Conservation (phyloP, 1,140 invertebrate species). For the Hermetia illucens region DNA sequence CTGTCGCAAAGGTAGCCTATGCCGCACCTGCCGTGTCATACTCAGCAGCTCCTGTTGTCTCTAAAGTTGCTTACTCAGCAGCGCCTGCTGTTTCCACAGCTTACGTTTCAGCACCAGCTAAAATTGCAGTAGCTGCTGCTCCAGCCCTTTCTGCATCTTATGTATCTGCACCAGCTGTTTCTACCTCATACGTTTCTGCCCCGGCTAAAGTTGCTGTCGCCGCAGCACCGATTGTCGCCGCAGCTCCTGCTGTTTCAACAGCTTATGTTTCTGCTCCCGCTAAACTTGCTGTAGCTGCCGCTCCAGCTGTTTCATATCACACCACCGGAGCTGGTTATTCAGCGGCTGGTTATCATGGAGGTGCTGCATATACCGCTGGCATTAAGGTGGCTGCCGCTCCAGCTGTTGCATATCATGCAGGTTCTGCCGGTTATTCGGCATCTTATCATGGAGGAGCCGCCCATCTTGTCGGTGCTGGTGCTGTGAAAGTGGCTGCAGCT, state of each 20-base stretch:
- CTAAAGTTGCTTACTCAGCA: slow-evolving; percentile 3
- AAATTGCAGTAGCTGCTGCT: slow-evolving; percentile 3
- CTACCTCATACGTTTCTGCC: slow-evolving; percentile 6
- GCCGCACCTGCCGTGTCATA: not conserved
- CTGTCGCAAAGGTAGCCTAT: slow-evolving; percentile 3
- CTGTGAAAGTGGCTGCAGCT: not conserved
- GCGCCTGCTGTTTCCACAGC: slow-evolving; percentile 8
- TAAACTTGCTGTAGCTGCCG: slow-evolving; percentile 21
- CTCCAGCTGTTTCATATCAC: slow-evolving; percentile 15
- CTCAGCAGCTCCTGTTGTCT: slow-evolving; percentile 2
- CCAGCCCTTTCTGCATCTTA: not conserved
- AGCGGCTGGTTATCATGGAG: slow-evolving; percentile 17
- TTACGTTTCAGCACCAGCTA: slow-evolving; percentile 6
- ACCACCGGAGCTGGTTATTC: too few relatives aligned
- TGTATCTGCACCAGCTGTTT: not conserved
- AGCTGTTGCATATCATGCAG: not conserved
- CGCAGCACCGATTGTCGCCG: slow-evolving; percentile 6
- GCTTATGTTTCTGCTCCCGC: too few relatives aligned
- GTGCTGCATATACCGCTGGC: slow-evolving; percentile 9
- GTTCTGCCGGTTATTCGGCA: not conserved
- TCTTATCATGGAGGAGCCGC: slow-evolving; percentile 1
- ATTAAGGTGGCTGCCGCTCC: not conserved
- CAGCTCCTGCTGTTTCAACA: slow-evolving; percentile 24
- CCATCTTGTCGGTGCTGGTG: not conserved
- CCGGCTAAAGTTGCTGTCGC: slow-evolving; percentile 6